Base-by-base conservation (phyloP, 2,113 vertebrate species). In the Furnarius figulus region DNA sequence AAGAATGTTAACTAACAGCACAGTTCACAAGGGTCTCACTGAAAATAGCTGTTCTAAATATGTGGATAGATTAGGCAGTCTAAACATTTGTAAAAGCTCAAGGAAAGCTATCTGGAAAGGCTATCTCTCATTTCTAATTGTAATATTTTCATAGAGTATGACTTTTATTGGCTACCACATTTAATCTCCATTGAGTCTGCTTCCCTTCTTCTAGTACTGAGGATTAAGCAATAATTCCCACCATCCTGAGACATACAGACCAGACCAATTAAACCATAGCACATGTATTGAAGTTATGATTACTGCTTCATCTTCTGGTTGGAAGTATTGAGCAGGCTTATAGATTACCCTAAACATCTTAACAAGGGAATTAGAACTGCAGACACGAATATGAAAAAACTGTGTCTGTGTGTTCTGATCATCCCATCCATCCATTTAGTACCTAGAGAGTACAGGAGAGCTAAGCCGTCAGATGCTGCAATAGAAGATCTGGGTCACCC, bases 1-100 rank as follows among this genome's bases (percentile, higher is more conserved):
- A 98, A 96, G 96, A 98, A 98, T 97, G 96, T 84, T 97, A 91
- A 91, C 66, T 95, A 96, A 95, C 53, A 96, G 87, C 58, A 73
- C 67, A 89, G 93, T 96, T 96, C 86, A 94, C 88, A 81, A 66
- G 83, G 96, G 90, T 94, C 90, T 94, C 89, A 95, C 87, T 86
- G 93, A 97, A 97, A 97, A 98, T 89, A 97, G 97, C 91, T 94
- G 70, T 89, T 95, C 78, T 96, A 91, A 92, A 95, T 90, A 89
- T 93, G 96, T 85, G 85, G 81, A 73, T 95, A 90, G 76, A 96
- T 93, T 85, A 95, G 65, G 75, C 85, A 93, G 80, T 97, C 94
- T 90, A 95, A 97, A 94, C 56, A 96, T 91, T 96, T 78, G 89
- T 74, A 80, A 97, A 93, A 97, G 91, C 58, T 89, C 74, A 83